Percentiles rank a stretch among this genome's conserved stretches.
Conservation (phyloP, 2,113 vertebrate species). For the Mellivora capensis region DNA sequence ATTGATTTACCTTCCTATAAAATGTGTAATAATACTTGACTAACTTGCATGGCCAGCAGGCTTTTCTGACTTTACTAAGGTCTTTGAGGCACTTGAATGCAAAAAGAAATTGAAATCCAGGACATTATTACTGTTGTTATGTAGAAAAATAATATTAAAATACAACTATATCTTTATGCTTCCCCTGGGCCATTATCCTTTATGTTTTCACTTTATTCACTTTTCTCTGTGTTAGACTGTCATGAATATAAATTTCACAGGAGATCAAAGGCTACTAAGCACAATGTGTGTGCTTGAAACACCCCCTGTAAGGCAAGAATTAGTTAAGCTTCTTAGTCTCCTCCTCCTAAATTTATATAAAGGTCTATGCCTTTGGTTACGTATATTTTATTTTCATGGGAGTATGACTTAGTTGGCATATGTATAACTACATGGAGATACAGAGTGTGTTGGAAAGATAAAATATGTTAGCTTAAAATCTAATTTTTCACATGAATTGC, state of each 20-base stretch:
- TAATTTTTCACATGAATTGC: slow-evolving; percentile 67
- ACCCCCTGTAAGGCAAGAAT: slow-evolving; percentile 65
- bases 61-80: slow-evolving; percentile 54
- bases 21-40: slow-evolving; percentile 43
- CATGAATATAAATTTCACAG: slow-evolving; percentile 68
- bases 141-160: slow-evolving; percentile 71
- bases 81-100: slow-evolving; percentile 41
- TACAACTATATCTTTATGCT: slow-evolving; percentile 62
- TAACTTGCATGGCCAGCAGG: slow-evolving; percentile 30
- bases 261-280: slow-evolving; percentile 66
- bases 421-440: slow-evolving; percentile 35
- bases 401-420: not conserved
- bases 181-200: slow-evolving; percentile 67
- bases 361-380: slow-evolving; percentile 41
- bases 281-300: slow-evolving; percentile 51
- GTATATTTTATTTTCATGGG: slow-evolving; percentile 62
- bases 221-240: slow-evolving; percentile 54
- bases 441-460: slow-evolving; percentile 45
- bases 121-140: slow-evolving; percentile 70
- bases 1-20: slow-evolving; percentile 50
- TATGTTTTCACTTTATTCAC: slow-evolving; percentile 66
- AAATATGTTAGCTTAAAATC: slow-evolving; percentile 67
- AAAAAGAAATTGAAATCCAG: slow-evolving; percentile 69
- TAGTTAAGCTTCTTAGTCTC: slow-evolving; percentile 61
- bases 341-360: slow-evolving; percentile 59